Percentiles rank a stretch among this genome's conserved stretches.
Conservation (phyloP, 2,888 invertebrate genomes). For the Eilema depressum region DNA sequence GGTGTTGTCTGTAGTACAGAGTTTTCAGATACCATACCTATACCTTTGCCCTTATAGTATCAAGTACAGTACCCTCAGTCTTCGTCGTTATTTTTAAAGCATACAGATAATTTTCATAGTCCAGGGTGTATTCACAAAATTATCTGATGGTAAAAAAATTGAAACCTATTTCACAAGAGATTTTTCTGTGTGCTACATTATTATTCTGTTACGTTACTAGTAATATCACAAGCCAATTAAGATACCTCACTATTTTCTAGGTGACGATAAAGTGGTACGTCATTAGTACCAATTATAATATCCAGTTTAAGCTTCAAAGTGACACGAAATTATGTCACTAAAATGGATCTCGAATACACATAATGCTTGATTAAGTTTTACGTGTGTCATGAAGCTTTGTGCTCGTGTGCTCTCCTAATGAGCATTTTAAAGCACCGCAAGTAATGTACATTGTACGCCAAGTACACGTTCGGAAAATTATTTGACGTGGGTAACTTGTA, state of each 20-base stretch:
- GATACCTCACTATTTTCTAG: too few relatives aligned
- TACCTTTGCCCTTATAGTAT: constrained; percentile 31
- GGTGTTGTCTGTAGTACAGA: constrained; percentile 31
- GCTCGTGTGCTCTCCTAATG: background rate
- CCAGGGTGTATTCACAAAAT: background rate
- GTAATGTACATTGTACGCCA: background rate
- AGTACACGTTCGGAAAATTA: background rate
- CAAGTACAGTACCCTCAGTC: constrained; percentile 9
- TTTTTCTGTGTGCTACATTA: background rate
- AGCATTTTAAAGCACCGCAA: constrained; percentile 13
- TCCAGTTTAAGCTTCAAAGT: background rate
- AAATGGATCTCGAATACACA: constrained; percentile 15
- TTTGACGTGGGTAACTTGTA: background rate
- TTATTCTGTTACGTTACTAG: background rate
- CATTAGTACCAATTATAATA: background rate
- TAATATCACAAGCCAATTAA: too few relatives aligned
- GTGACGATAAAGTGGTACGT: too few relatives aligned
- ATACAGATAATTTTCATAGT: background rate
- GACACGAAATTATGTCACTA: constrained; percentile 12
- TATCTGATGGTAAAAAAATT: background rate
- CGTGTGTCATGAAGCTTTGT: constrained; percentile 5
- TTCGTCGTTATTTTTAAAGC: background rate
- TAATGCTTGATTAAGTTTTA: constrained; percentile 17
- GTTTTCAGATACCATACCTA: constrained; percentile 31
- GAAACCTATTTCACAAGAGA: background rate